Percentiles rank a stretch among this genome's conserved stretches.
phyloP scores from a whole-genome alignment of 2,888 invertebrate species.

The Caenorhabditis imperialis region DNA sequence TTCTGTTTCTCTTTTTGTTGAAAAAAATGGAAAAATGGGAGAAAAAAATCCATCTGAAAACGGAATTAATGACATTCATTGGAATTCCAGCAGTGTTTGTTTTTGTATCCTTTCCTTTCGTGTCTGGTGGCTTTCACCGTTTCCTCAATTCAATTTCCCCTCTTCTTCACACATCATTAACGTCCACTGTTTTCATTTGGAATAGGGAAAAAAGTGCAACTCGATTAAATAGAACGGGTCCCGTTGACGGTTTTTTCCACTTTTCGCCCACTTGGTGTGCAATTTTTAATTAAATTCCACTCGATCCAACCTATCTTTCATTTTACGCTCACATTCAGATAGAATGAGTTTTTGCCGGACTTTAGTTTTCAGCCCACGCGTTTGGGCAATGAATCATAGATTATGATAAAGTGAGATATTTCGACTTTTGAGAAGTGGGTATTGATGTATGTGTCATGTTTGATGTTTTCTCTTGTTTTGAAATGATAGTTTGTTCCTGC shows the following conservation, averaged over 20 bases:
- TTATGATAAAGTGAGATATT: too few species aligned
- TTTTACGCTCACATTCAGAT: not conserved
- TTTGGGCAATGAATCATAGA: too few species aligned
- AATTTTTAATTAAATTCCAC: slow-evolving; percentile 45
- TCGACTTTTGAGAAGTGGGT: too few species aligned
- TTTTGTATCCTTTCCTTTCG: slow-evolving; percentile 18
- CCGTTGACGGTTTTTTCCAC: slow-evolving; percentile 10
- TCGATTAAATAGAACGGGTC: slow-evolving; percentile 15
- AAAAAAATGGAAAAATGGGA: too few species aligned
- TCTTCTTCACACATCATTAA: not conserved
- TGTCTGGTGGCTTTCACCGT: slow-evolving; percentile 17
- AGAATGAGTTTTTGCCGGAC: too few species aligned
- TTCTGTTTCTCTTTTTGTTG: slow-evolving; percentile 12
- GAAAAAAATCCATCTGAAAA: slow-evolving; percentile 29
- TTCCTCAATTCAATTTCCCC: slow-evolving; percentile 14
- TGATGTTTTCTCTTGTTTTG: too few species aligned
- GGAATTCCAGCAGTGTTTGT: slow-evolving; percentile 31
- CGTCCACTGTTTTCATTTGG: too few species aligned
- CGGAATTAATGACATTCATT: slow-evolving; percentile 43
- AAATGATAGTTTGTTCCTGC: too few species aligned
- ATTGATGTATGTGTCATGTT: too few species aligned
- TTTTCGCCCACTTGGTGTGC: slow-evolving; percentile 6
- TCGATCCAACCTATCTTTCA: slow-evolving; percentile 18
- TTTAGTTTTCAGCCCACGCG: too few species aligned
- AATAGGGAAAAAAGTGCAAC: slow-evolving; percentile 38